These are phyloP conservation scores for Scaptomyza graminum DNA, from an alignment of 1,140 invertebrate species.

Conservation along the genomic window DNA sequence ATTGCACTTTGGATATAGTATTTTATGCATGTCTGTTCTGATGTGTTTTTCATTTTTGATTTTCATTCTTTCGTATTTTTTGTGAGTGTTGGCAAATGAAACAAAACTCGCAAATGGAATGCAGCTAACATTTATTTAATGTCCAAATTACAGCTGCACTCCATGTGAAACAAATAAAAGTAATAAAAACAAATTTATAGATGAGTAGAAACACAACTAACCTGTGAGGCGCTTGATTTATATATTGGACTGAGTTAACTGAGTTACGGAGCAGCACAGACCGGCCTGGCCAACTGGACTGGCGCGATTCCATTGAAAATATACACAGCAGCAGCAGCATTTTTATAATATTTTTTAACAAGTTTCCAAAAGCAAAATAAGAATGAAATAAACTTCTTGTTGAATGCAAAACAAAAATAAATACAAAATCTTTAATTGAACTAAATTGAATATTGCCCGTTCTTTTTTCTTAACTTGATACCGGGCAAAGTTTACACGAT, in stretches of 20 bases:
- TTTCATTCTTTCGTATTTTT: conserved; percentile 17
- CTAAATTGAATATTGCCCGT: conserved; percentile 40
- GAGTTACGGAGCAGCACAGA: conserved; percentile 68
- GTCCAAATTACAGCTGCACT: conserved; percentile 35
- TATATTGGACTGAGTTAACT: conserved; percentile 63
- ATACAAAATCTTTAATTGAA: conserved; percentile 46
- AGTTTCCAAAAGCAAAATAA: conserved; percentile 19
- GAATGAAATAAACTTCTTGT: conserved; percentile 9
- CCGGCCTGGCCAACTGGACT: conserved; percentile 71
- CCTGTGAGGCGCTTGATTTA: conserved; percentile 78
- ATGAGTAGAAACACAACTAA: conserved; percentile 82
- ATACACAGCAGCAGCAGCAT: neutral
- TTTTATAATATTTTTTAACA: neutral
- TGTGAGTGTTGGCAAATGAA: conserved; percentile 20
- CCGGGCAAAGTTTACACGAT: conserved; percentile 23
- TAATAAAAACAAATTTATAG: conserved; percentile 68
- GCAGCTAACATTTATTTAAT: conserved; percentile 11
- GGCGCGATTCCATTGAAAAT: conserved; percentile 62
- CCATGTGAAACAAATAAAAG: conserved; percentile 38
- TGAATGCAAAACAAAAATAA: conserved; percentile 18
- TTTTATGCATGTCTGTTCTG: conserved; percentile 66
- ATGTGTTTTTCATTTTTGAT: conserved; percentile 31
- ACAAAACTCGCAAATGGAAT: conserved; percentile 55
- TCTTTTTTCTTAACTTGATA: conserved; percentile 52
- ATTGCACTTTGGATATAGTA: conserved; percentile 44